phyloP scores from a whole-genome alignment of 2,797 vertebrate genomes.

The Trachops cirrhosus region DNA sequence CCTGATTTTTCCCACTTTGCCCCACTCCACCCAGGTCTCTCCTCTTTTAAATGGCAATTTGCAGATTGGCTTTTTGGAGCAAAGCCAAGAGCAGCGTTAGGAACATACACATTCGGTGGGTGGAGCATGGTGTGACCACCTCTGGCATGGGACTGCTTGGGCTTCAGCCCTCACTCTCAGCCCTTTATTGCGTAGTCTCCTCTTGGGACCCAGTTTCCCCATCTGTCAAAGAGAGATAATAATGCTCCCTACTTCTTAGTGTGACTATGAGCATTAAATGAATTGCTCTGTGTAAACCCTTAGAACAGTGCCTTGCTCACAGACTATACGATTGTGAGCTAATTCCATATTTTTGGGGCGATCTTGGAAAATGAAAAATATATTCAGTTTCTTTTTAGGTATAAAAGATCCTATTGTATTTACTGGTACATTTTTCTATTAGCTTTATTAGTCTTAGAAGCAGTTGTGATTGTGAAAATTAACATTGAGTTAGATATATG shows the following conservation, averaged over 20 bases:
- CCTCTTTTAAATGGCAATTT: background rate
- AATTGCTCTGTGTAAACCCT: background rate
- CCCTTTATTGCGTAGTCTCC: background rate
- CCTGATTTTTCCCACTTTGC: too few species aligned
- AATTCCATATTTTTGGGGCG: background rate
- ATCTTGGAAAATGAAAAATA: background rate
- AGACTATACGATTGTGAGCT: background rate
- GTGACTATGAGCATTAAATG: background rate
- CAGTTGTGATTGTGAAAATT: background rate
- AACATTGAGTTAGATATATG: background rate
- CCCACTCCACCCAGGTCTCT: background rate
- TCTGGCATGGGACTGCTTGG: background rate
- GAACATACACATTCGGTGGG: background rate
- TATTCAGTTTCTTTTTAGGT: constrained; percentile 15
- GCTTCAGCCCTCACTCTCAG: background rate
- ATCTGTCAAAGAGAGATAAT: background rate
- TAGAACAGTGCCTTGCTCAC: background rate
- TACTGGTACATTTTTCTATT: background rate
- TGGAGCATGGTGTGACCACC: background rate
- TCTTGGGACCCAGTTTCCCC: background rate
- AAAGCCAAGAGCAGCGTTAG: background rate
- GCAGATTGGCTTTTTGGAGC: background rate
- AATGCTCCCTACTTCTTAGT: background rate
- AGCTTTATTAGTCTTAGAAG: constrained; percentile 2
- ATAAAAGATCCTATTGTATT: background rate